phyloP scores from a whole-genome alignment of 37 sponge, comb jelly and placozoan species.

The Petrosia ficiformis region DNA sequence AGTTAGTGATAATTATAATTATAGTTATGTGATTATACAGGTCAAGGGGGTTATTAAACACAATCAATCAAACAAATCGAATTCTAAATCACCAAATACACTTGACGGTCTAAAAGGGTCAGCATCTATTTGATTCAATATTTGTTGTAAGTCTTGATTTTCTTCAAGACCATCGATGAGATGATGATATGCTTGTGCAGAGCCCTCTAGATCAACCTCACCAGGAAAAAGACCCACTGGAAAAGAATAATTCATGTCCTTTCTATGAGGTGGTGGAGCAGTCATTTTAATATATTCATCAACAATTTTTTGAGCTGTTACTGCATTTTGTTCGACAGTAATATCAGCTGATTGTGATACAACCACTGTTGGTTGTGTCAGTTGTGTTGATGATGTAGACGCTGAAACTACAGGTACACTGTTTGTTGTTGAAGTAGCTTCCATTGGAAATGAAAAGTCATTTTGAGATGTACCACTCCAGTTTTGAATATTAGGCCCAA shows the following conservation, averaged over 20 bases:
- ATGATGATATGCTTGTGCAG: constrained; percentile 47
- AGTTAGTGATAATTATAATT: too few species aligned
- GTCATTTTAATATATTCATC: constrained; percentile 36
- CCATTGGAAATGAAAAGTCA: background rate
- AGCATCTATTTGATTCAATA: constrained; percentile 64
- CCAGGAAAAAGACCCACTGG: constrained; percentile 36
- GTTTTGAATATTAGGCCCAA: background rate
- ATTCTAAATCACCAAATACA: constrained; percentile 20
- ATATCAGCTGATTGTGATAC: background rate
- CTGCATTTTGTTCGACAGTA: constrained; percentile 41
- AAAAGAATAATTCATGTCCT: constrained; percentile 41
- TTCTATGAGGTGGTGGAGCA: constrained; percentile 2
- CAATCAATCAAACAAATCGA: constrained; percentile 22
- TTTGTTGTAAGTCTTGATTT: constrained; percentile 36
- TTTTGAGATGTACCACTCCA: background rate
- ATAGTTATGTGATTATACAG: too few species aligned
- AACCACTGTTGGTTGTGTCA: background rate
- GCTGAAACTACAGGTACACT: background rate
- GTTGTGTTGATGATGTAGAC: background rate
- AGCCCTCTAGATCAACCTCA: constrained; percentile 55
- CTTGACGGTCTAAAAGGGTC: constrained; percentile 32
- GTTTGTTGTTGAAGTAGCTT: background rate
- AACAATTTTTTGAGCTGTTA: constrained; percentile 33
- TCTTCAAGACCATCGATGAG: constrained; percentile 44
- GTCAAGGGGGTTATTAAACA: too few species aligned